These are phyloP conservation scores for Enteromius paludinosus DNA, from an alignment of 2,797 vertebrate genomes.

Conservation along the genomic window DNA sequence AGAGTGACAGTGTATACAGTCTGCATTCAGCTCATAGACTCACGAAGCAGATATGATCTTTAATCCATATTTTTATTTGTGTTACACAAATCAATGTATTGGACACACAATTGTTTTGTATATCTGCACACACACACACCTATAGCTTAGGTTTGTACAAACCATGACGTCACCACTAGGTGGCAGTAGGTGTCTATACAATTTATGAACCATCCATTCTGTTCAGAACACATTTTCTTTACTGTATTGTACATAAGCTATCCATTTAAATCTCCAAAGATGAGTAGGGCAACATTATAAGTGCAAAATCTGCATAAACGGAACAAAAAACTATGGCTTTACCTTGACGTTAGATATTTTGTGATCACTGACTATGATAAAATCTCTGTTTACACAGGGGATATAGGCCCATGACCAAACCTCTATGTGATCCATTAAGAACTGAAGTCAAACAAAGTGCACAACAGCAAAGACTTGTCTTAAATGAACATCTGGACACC, in stretches of 20 bases:
- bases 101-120: background rate
- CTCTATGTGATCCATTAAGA: background rate
- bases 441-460: background rate
- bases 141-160: background rate
- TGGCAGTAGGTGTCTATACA: background rate
- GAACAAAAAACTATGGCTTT: background rate
- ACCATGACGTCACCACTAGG: background rate
- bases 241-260: background rate
- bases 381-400: conserved; percentile 7
- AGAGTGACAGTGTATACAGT: background rate
- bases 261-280: background rate
- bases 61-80: background rate
- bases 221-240: background rate
- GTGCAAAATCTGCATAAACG: too few species aligned
- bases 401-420: background rate
- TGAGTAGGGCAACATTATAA: background rate
- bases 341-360: background rate
- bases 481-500: conserved; percentile 24
- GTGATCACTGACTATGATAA: background rate
- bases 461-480: background rate
- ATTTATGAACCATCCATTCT: background rate
- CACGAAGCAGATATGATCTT: background rate
- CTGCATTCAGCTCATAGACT: background rate
- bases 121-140: too few species aligned
- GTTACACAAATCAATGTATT: background rate